Conservation (phyloP, 2,113 vertebrate species). For the Recurvirostra avosetta region DNA sequence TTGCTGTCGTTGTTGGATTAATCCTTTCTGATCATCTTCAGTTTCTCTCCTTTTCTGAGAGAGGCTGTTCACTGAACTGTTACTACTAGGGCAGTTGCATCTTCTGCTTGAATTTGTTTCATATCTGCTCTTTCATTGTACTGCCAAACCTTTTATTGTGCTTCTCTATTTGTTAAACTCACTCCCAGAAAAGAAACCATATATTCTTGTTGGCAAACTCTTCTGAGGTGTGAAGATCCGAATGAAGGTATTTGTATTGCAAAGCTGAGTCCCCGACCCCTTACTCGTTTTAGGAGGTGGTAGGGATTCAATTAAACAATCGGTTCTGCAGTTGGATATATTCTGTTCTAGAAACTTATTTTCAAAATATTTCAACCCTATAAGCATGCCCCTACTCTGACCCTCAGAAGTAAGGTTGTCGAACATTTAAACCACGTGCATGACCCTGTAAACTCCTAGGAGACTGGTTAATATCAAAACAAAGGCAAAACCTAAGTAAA, state of each 20-base stretch:
- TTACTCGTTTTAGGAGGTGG: not conserved
- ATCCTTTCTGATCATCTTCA: not conserved
- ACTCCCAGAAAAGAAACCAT: not conserved
- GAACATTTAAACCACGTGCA: not conserved
- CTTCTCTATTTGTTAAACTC: not conserved
- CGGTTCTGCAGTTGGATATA: not conserved
- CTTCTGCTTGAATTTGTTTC: not conserved
- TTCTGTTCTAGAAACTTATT: not conserved
- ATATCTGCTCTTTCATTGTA: rapidly evolving
- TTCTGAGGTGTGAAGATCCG: not conserved
- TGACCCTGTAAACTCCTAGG: not conserved
- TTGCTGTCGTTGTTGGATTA: not conserved
- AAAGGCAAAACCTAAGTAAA: not conserved
- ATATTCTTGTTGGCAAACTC: not conserved
- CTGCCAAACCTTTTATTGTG: not conserved
- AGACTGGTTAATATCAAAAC: not conserved
- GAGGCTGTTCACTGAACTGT: not conserved
- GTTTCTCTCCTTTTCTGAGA: not conserved
- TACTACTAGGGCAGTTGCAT: not conserved
- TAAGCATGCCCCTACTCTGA: not conserved
- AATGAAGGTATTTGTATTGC: not conserved
- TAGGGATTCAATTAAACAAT: not conserved
- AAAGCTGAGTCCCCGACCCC: not conserved
- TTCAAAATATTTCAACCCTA: not conserved
- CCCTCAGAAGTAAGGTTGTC: not conserved